Evolutionary conservation across 1,140 invertebrate genomes (phyloP).

Genomic region (Tetramorium alpestre): DNA sequence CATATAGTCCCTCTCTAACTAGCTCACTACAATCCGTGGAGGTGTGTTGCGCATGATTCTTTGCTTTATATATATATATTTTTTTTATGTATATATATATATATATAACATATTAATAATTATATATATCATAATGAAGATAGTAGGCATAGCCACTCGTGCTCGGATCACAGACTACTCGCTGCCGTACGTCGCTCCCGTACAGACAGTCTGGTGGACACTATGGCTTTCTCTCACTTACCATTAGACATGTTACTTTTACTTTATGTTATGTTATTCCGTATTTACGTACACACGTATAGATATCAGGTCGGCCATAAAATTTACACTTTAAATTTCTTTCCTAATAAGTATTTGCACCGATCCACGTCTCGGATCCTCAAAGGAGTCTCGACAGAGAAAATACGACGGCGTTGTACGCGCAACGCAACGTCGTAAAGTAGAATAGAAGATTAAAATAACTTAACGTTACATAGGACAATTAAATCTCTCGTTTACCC

Average conservation of each 20-base stretch:
- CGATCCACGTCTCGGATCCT: conserved; percentile 62
- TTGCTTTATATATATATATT: conserved; percentile 75
- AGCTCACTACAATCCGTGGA: conserved; percentile 79
- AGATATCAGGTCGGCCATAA: conserved; percentile 67
- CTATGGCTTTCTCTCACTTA: conserved; percentile 83
- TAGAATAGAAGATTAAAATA: conserved; percentile 27
- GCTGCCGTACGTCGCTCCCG: conserved; percentile 81
- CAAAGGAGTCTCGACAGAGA: conserved; percentile 51
- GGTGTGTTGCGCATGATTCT: conserved; percentile 76
- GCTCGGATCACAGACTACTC: conserved; percentile 86
- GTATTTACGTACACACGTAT: conserved; percentile 71
- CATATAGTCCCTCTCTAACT: conserved; percentile 80
- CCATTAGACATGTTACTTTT: conserved; percentile 67
- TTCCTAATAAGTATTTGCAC: conserved; percentile 59
- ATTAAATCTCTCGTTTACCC: conserved; percentile 16
- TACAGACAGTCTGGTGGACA: conserved; percentile 85
- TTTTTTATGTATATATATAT: conserved; percentile 70
- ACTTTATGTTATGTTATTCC: conserved; percentile 59
- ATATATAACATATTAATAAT: conserved; percentile 81
- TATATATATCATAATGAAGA: conserved; percentile 83
- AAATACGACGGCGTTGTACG: neutral
- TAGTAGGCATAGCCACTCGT: conserved; percentile 85
- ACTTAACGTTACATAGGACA: conserved; percentile 24
- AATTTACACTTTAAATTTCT: conserved; percentile 61
- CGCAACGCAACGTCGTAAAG: conserved; percentile 6